phyloP scores from a whole-genome alignment of 2,797 vertebrate species.

The Darevskia nairensis region DNA sequence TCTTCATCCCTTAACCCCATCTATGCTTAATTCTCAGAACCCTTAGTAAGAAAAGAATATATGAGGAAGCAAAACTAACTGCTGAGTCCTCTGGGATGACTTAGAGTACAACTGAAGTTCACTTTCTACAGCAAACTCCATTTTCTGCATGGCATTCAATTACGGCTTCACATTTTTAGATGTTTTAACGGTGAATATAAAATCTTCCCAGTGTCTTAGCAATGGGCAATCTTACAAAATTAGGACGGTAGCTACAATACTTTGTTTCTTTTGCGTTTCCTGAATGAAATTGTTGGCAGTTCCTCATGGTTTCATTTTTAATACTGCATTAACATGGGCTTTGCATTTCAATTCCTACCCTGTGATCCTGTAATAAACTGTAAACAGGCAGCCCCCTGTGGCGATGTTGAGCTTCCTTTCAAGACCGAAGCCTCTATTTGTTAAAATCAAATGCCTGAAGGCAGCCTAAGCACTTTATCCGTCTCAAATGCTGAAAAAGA shows the following conservation, averaged over 20 bases:
- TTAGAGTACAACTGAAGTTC: not conserved
- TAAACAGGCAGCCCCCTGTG: conserved; percentile 33
- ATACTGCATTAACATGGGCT: conserved; percentile 14
- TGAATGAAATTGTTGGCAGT: not conserved
- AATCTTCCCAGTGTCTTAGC: not conserved
- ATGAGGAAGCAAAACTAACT: not conserved
- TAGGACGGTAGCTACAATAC: not conserved
- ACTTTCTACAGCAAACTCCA: not conserved
- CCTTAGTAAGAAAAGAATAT: not conserved
- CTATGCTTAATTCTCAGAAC: not conserved
- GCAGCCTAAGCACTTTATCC: conserved; percentile 24
- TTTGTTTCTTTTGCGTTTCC: not conserved
- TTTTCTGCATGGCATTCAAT: not conserved
- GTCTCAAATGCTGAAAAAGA: conserved; percentile 1
- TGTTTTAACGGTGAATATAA: not conserved
- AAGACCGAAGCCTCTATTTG: conserved; percentile 19
- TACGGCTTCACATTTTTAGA: no score
- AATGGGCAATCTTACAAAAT: not conserved
- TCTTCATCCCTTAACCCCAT: not conserved
- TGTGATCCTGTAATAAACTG: conserved; percentile 32
- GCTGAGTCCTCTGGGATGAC: not conserved
- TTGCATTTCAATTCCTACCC: conserved; percentile 28
- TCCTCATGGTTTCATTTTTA: not conserved
- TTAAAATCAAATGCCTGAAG: conserved; percentile 39
- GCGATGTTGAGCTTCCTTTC: not conserved